phyloP scores from a whole-genome alignment of 2,888 invertebrate species.

The Palloptera scutellata region DNA sequence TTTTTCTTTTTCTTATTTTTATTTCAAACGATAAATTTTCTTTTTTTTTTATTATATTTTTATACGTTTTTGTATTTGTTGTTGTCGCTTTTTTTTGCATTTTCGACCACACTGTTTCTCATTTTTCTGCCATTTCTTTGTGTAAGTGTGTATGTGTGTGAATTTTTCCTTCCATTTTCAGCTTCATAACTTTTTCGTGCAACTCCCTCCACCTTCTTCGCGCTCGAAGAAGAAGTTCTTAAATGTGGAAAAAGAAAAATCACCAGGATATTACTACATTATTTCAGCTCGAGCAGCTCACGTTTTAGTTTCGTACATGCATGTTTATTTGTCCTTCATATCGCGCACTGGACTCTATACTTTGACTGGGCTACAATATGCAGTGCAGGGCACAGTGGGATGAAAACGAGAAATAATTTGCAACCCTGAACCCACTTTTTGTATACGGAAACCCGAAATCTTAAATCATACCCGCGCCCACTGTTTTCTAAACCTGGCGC shows the following conservation, averaged over 20 bases:
- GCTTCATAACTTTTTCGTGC: slow-evolving; percentile 33
- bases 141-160: slow-evolving; percentile 5
- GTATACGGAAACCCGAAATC: too few species aligned
- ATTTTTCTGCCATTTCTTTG: slow-evolving; percentile 43
- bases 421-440: too few species aligned
- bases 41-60: slow-evolving; percentile 38
- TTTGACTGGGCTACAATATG: too few species aligned
- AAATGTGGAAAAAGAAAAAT: slow-evolving; percentile 21
- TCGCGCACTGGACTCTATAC: slow-evolving; percentile 6
- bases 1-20: slow-evolving; percentile 18
- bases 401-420: too few species aligned
- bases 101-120: slow-evolving; percentile 48
- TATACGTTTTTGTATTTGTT: slow-evolving; percentile 36
- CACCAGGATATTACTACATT: slow-evolving; percentile 27
- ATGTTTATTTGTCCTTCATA: slow-evolving; percentile 20
- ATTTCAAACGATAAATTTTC: slow-evolving; percentile 33
- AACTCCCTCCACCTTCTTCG: slow-evolving; percentile 32
- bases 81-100: slow-evolving; percentile 26
- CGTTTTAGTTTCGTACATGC: slow-evolving; percentile 24
- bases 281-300: slow-evolving; percentile 16
- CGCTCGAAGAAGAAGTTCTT: too few species aligned
- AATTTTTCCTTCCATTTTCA: slow-evolving; percentile 26
- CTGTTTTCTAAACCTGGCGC: too few species aligned
- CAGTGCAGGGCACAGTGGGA: too few species aligned
- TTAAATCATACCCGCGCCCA: too few species aligned